Base-by-base conservation (phyloP, 2,888 invertebrate genomes). In the Rhagium mordax region DNA sequence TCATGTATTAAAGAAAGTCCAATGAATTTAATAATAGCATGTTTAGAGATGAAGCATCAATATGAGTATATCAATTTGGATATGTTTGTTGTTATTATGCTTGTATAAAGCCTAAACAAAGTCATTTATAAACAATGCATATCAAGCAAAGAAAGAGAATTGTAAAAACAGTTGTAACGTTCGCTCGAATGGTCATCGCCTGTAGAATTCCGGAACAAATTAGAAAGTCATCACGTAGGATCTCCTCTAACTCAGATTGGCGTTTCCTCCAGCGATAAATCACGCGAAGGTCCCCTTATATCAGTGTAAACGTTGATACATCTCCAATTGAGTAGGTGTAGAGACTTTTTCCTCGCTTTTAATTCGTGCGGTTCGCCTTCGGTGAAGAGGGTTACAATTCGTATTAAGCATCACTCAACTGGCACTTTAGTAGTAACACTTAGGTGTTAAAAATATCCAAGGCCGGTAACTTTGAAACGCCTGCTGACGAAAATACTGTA, bases 201-300 rank as follows among this genome's bases (percentile, higher is more conserved):
- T 27, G n/a, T 18, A 57, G 57, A 29, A 57, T 57, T 57, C 59
- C 59, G 59, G 59, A 59, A 59, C 59, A 33, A 29, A 33, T 59
- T 33, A 59, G 59, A 59, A 59, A 59, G 59, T 59, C 59, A 29
- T 59, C 59, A 41, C 33, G 33, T 59, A 33, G 59, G 27, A 57
- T 27, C 55, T 29, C 60, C 33, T 18, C 47, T 64, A 64, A 64
- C 49, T 64, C 27, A 64, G 64, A 64, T 64, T 64, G 64, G 51
- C 64, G 16, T 49, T 64, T 64, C 64, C 64, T 64, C 24, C 51
- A 18, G 0, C 27, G 8, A 29, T 51, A 51, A 64, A 64, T 64
- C 51, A 64, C 27, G 13, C 29, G 64, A 64, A 51, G 64, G 64
- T 64, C 64, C 64, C 64, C 64, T 64, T 21, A 51, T 51, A 51